Conservation (phyloP, 2,113 vertebrate genomes). For the Eurypyga helias region DNA sequence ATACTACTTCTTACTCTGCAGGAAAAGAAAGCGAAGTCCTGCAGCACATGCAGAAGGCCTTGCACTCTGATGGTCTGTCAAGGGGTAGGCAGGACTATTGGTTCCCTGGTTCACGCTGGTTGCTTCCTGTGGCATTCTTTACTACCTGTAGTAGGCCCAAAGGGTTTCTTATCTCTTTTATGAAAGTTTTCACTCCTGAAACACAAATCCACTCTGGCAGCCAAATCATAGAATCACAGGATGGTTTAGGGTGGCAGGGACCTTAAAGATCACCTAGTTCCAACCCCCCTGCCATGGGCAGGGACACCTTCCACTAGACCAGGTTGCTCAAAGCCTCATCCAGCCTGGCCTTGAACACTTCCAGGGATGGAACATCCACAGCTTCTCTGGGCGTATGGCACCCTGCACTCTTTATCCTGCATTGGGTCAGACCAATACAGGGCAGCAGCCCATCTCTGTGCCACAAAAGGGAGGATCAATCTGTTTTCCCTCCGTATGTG, state of each 20-base stretch:
- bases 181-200: background rate
- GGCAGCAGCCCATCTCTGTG: background rate
- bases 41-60: background rate
- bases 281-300: no score
- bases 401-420: background rate
- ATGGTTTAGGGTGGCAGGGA: no score
- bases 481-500: background rate
- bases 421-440: background rate
- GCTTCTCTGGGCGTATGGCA: no score
- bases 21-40: background rate
- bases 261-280: no score
- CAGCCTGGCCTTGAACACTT: no score
- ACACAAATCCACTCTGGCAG: background rate
- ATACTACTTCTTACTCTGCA: background rate
- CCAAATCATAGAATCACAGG: no score
- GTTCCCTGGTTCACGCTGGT: background rate
- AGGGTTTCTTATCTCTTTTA: background rate
- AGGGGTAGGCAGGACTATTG: background rate
- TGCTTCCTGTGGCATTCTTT: background rate
- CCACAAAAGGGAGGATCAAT: background rate
- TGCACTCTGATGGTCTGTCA: background rate
- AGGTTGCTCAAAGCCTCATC: no score
- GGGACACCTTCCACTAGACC: no score
- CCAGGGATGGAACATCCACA: no score
- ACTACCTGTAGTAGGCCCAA: background rate